Evolutionary conservation across 1,140 invertebrate species (phyloP).

Genomic region (Theocolax elegans): DNA sequence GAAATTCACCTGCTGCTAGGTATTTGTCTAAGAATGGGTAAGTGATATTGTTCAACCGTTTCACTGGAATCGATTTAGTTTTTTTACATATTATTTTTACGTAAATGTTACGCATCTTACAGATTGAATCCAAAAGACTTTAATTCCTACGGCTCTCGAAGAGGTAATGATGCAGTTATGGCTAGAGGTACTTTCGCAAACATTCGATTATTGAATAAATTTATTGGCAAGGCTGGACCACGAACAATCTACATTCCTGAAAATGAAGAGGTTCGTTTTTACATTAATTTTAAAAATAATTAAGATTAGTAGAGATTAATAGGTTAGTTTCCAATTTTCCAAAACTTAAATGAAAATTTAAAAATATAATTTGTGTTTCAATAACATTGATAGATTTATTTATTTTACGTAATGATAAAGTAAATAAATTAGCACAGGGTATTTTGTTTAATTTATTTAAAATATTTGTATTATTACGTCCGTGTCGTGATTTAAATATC

Average conservation of each 20-base stretch:
- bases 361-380: too few relatives aligned
- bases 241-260: conserved; percentile 89
- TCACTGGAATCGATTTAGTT: neutral
- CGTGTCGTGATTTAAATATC: too few relatives aligned
- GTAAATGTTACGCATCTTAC: conserved; percentile 44
- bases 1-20: conserved; percentile 93
- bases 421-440: too few relatives aligned
- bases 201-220: conserved; percentile 95
- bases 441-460: too few relatives aligned
- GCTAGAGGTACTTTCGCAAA: conserved; percentile 97
- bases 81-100: conserved; percentile 28
- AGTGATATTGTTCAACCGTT: conserved; percentile 49
- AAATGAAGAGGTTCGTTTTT: conserved; percentile 76
- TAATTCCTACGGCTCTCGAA: conserved; percentile 96
- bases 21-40: conserved; percentile 83
- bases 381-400: too few relatives aligned
- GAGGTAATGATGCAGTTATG: conserved; percentile 98
- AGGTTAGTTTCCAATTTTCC: too few relatives aligned
- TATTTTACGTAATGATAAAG: neutral
- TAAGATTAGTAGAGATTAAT: too few relatives aligned
- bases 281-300: conserved; percentile 35
- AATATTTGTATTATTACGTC: too few relatives aligned
- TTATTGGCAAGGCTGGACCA: conserved; percentile 86
- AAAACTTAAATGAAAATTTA: too few relatives aligned
- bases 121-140: conserved; percentile 93